These are phyloP conservation scores for Meles meles DNA, from an alignment of 2,113 vertebrate species.

Conservation along the genomic window DNA sequence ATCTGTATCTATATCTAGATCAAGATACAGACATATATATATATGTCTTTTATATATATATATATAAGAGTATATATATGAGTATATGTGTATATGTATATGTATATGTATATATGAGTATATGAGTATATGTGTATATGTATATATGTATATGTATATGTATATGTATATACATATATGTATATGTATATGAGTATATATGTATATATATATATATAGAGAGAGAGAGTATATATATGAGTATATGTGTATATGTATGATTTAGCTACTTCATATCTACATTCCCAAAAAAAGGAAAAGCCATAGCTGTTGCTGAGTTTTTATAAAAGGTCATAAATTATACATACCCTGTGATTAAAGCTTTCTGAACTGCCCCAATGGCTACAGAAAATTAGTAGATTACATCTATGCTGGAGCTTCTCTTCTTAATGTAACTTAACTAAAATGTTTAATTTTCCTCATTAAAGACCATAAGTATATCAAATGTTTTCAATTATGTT, in stretches of 20 bases:
- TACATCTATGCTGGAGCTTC: not conserved
- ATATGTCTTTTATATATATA: too few species aligned
- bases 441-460: constrained; percentile 32
- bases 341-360: not conserved
- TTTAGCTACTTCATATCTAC: not conserved
- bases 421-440: constrained; percentile 26
- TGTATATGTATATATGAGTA: too few species aligned
- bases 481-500: not conserved
- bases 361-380: not conserved
- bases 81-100: too few species aligned
- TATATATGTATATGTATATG: too few species aligned
- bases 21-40: too few species aligned
- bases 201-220: too few species aligned
- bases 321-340: constrained; percentile 23
- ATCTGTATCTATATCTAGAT: too few species aligned
- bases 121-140: too few species aligned
- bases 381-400: constrained; percentile 18
- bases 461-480: not conserved
- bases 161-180: too few species aligned
- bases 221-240: too few species aligned
- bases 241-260: not conserved
- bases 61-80: too few species aligned
- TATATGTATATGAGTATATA: too few species aligned
- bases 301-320: not conserved
- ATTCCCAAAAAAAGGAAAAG: not conserved